phyloP scores from a whole-genome alignment of 2,888 invertebrate species.

The Crematogaster levior region DNA sequence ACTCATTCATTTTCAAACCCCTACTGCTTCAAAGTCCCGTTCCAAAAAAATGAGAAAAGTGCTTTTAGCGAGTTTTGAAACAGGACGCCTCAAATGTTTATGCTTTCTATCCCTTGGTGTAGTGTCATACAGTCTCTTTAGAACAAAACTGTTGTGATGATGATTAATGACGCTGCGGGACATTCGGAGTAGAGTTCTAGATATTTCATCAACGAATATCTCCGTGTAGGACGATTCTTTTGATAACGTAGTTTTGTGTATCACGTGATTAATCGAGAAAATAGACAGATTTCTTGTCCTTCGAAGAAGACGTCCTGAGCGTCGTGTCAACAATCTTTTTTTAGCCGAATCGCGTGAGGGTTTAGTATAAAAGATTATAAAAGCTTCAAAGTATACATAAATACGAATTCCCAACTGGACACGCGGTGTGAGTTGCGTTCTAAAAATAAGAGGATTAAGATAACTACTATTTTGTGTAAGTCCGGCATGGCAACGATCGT shows the following conservation, averaged over 20 bases:
- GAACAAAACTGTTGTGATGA: neutral
- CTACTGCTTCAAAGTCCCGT: too few relatives aligned
- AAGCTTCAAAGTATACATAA: too few relatives aligned
- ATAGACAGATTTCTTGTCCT: neutral
- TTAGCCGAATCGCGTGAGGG: neutral
- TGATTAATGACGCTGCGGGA: slow-evolving; percentile 8
- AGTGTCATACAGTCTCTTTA: neutral
- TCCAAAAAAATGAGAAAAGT: too few relatives aligned
- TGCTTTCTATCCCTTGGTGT: neutral
- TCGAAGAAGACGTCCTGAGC: too few relatives aligned
- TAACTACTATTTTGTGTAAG: slow-evolving; percentile 20
- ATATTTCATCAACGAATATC: neutral
- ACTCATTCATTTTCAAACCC: too few relatives aligned
- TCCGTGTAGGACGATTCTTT: neutral
- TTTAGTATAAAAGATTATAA: too few relatives aligned
- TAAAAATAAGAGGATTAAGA: slow-evolving; percentile 2
- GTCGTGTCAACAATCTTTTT: too few relatives aligned
- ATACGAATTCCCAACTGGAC: slow-evolving; percentile 75
- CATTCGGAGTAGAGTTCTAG: slow-evolving; percentile 6
- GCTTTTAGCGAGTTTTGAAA: too few relatives aligned
- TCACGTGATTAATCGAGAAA: neutral
- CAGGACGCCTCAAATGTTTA: neutral
- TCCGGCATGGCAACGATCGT: too few relatives aligned
- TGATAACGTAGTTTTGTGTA: too few relatives aligned
- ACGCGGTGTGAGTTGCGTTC: slow-evolving; percentile 71